Evolutionary conservation across 2,113 vertebrate species (phyloP), one percentile per base, ranked within the genome.

Genomic region (Syngnathus typhle): DNA sequence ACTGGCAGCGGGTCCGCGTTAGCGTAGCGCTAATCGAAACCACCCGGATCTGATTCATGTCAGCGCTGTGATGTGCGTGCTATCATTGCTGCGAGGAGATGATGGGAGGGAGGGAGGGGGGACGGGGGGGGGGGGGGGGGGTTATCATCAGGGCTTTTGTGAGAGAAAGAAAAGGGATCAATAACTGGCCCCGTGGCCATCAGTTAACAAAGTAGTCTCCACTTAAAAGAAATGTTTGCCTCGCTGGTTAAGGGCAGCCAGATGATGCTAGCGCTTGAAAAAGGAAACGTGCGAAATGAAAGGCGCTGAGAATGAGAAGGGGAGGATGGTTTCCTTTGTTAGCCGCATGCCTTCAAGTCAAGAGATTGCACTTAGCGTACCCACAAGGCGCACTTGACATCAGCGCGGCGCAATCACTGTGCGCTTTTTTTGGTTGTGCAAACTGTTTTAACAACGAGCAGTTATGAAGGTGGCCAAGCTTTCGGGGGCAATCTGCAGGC

Each of bases 101-200:
- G 46, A 51, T 52, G 46, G 27, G 16, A 32, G 21, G 6, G 15
- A 41, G 15, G 78, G 79, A 69, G 68, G 43, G 72, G 79, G 70
- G 68, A n/a, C n/a, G 43, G 72, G n/a, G 23, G 64, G 76, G 68
- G 43, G 72, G 79, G 70, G 68, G 43, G 72, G n/a, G 23, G 64
- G 76, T 86, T 80, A 88, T 89, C 82, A 85, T 82, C 83, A 82
- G 83, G 82, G 76, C 41, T 81, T 85, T 85, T 80, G 81, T 70
- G 77, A 85, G 77, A 84, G 83, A 82, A 77, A 82, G 73, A 56
- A 82, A 67, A 83, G 81, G 55, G 88, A 91, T 91, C 90, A 87
- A 91, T 91, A 90, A 88, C 87, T 85, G 88, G 87, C 90, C 90
- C 86, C 61, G 82, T 88, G 89, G 88, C 89, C 89, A 83, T 91